Evolutionary conservation across 2,888 invertebrate species (phyloP).

Genomic region (Micropterix aruncella): DNA sequence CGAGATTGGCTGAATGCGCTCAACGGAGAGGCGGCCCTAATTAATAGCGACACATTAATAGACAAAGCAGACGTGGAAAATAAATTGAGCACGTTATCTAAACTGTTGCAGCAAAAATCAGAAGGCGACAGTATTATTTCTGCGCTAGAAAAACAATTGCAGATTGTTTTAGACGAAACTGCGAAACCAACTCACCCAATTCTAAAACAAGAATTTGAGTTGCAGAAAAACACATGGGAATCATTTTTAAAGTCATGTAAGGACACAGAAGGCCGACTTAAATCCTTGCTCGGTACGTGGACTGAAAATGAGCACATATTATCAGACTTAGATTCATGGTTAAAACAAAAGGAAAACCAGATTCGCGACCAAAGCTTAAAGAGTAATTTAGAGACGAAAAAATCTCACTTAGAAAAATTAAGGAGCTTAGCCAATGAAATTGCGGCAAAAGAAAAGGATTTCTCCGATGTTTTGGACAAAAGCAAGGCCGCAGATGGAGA

Average conservation of each 20-base stretch:
- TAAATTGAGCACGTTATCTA: constrained; percentile 60
- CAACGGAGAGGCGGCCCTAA: constrained; percentile 61
- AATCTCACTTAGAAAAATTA: constrained; percentile 62
- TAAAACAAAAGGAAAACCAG: constrained; percentile 70
- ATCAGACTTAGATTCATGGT: constrained; percentile 69
- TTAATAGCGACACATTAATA: constrained; percentile 64
- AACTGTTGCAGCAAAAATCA: constrained; percentile 54
- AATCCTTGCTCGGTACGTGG: constrained; percentile 66
- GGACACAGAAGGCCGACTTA: constrained; percentile 56
- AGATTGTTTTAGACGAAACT: constrained; percentile 62
- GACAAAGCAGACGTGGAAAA: constrained; percentile 68
- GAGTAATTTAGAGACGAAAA: constrained; percentile 72
- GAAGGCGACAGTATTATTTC: constrained; percentile 59
- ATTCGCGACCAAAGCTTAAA: constrained; percentile 83
- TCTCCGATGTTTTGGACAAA: constrained; percentile 51
- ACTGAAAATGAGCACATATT: constrained; percentile 66
- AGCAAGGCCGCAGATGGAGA: constrained; percentile 61
- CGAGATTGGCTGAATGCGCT: constrained; percentile 72
- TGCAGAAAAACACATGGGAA: constrained; percentile 60
- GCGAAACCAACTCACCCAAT: constrained; percentile 62
- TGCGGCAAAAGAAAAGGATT: constrained; percentile 47
- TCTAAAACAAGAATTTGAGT: constrained; percentile 57
- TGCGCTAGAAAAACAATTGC: constrained; percentile 55
- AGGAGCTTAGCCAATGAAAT: constrained; percentile 59
- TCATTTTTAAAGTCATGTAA: constrained; percentile 58